These are phyloP conservation scores for Apostichopus parvimensis DNA, from an alignment of 35 echinoderm and acorn worm genomes.

Conservation along the genomic window DNA sequence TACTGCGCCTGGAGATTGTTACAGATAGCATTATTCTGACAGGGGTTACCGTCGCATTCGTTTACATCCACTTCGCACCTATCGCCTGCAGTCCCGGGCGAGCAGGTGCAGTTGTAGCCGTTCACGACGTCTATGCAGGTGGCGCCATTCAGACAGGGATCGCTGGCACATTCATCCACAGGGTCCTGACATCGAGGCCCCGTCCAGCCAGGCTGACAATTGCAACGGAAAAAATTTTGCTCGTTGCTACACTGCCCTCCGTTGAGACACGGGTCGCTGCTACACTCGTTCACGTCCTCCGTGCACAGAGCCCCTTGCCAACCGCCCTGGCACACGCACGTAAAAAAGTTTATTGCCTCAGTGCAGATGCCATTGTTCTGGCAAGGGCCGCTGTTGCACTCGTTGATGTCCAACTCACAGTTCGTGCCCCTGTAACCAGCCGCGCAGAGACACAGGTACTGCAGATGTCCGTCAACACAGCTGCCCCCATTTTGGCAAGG, in stretches of 20 bases:
- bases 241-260: constrained; percentile 60
- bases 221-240: constrained; percentile 49
- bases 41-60: constrained; percentile 66
- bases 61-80: constrained; percentile 60
- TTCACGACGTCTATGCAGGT: constrained; percentile 57
- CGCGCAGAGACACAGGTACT: constrained; percentile 59
- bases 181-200: constrained; percentile 53
- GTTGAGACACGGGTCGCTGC: constrained; percentile 62
- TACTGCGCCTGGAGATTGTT: constrained; percentile 57
- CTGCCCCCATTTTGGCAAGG: constrained; percentile 66
- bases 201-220: constrained; percentile 55
- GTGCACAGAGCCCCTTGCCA: constrained; percentile 55
- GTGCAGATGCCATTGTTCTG: constrained; percentile 52
- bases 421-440: constrained; percentile 61
- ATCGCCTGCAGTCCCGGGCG: constrained; percentile 30
- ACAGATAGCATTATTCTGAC: constrained; percentile 63
- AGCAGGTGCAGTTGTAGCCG: constrained; percentile 56
- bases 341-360: constrained; percentile 40
- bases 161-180: constrained; percentile 62
- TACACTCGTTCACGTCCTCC: constrained; percentile 65
- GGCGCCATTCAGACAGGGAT: constrained; percentile 59
- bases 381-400: constrained; percentile 73
- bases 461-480: constrained; percentile 58
- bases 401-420: constrained; percentile 64
- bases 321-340: constrained; percentile 48